Base-by-base conservation (phyloP, 2,888 invertebrate genomes). In the Cheilosia variabilis region DNA sequence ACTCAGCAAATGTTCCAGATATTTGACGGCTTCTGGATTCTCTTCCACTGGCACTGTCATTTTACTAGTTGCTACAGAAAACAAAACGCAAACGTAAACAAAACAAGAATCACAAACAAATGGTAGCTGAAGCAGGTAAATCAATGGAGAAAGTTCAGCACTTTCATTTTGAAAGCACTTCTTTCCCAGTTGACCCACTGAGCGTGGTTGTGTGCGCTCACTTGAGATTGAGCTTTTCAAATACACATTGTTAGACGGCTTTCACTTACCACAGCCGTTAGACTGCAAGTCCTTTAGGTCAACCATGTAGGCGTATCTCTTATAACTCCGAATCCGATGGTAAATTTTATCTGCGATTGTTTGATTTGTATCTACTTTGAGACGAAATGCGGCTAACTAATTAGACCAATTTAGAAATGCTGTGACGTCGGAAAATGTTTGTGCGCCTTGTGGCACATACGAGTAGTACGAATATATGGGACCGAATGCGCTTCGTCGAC, bases 1-100 rank as follows among this genome's bases (percentile, higher is more conserved):
- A 3, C 87, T 84, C 53, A 92, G 62, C 65, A 92, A 89, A 77
- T 90, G 89, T 41, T 90, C 87, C 86, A 92, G 86, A 88, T 91
- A 92, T 10, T 88, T 88, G n/a, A 88, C 89, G 15, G 90, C 90
- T 58, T 81, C 87, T 60, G 88, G 60, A 76, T 87, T 63, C 45
- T 88, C 89, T 47, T 63, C 62, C 9, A 22, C 27, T 63, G 37
- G 15, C 31, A 10, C 43, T 47, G 73, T 13, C 68, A 60, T 53
- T 53, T 57, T 24, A 58, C 19, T 69, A 10, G 9, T 31, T 19
- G 34, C 79, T 55, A 4, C n/a, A 13, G 22, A 17, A 58, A 57
- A 63, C 0, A 65, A 22, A 66, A 58, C 19, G 63, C 50, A 71
- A 52, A 65, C 13, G 50, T 73, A 45, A 73, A 73, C 71, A 72